phyloP scores from a whole-genome alignment of 1,140 invertebrate species.

The Acyrthosiphon pisum region DNA sequence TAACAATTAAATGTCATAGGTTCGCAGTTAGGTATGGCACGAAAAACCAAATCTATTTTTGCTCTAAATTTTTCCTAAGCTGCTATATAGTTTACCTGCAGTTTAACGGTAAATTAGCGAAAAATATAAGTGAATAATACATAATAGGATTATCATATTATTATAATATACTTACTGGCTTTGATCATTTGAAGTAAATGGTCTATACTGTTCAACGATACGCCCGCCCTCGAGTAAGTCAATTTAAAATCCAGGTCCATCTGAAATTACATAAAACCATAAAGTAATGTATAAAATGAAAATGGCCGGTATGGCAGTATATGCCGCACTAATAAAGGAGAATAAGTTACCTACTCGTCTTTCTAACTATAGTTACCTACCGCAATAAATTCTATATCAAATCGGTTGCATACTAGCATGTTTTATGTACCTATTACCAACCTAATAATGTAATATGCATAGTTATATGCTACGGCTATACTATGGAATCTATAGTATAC shows the following conservation, averaged over 20 bases:
- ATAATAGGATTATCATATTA: background rate
- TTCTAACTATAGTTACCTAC: background rate
- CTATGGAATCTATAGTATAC: too few relatives aligned
- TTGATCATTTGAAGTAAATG: slow-evolving; percentile 41
- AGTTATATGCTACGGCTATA: too few relatives aligned
- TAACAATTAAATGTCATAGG: background rate
- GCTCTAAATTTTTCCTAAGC: background rate
- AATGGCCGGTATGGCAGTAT: background rate
- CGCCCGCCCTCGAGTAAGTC: slow-evolving; percentile 34
- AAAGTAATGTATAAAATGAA: background rate
- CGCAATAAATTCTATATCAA: background rate
- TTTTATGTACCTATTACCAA: too few relatives aligned
- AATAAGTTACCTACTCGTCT: background rate
- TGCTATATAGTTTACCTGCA: background rate
- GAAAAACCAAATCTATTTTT: background rate
- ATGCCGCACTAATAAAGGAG: background rate
- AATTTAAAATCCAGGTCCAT: slow-evolving; percentile 20
- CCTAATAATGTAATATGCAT: too few relatives aligned
- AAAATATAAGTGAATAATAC: background rate
- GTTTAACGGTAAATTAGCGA: background rate
- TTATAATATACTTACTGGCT: slow-evolving; percentile 26
- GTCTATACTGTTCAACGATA: slow-evolving; percentile 47
- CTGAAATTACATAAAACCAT: slow-evolving; percentile 17
- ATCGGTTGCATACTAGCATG: too few relatives aligned
- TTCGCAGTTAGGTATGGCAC: background rate